Conservation (phyloP, 2,797 vertebrate species). For the Enoplosus armatus region DNA sequence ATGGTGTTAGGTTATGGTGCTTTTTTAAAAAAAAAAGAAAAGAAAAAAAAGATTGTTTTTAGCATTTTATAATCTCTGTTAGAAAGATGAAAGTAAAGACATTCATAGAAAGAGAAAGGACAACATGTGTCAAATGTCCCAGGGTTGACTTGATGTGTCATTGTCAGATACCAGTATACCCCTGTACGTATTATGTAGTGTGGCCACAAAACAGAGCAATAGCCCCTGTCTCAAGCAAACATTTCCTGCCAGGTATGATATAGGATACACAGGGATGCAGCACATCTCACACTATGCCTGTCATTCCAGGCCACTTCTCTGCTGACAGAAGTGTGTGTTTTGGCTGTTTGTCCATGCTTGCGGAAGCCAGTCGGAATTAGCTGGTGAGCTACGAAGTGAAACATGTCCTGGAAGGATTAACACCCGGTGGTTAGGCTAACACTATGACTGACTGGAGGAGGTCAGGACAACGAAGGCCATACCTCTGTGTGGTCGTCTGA, state of each 20-base stretch:
- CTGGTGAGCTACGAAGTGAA: conserved; percentile 71
- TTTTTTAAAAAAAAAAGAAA: neutral
- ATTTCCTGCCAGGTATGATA: conserved; percentile 29
- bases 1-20: neutral
- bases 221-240: conserved; percentile 10
- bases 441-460: conserved; percentile 48
- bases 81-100: neutral
- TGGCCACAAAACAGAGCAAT: conserved; percentile 2
- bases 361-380: conserved; percentile 75
- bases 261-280: conserved; percentile 23
- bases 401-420: conserved; percentile 79
- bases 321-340: conserved; percentile 65
- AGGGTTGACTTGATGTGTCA: neutral
- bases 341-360: conserved; percentile 60
- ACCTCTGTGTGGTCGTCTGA: conserved; percentile 24
- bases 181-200: neutral
- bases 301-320: conserved; percentile 55
- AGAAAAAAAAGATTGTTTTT: neutral
- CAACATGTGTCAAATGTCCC: neutral
- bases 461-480: conserved; percentile 66
- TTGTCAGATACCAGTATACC: neutral
- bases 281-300: conserved; percentile 42
- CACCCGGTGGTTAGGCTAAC: conserved; percentile 61
- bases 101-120: neutral
- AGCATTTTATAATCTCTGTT: neutral